Evolutionary conservation across 2,888 invertebrate species (phyloP), one percentile per base, ranked within the genome.

Genomic region (Hirtodrosophila histrioides): DNA sequence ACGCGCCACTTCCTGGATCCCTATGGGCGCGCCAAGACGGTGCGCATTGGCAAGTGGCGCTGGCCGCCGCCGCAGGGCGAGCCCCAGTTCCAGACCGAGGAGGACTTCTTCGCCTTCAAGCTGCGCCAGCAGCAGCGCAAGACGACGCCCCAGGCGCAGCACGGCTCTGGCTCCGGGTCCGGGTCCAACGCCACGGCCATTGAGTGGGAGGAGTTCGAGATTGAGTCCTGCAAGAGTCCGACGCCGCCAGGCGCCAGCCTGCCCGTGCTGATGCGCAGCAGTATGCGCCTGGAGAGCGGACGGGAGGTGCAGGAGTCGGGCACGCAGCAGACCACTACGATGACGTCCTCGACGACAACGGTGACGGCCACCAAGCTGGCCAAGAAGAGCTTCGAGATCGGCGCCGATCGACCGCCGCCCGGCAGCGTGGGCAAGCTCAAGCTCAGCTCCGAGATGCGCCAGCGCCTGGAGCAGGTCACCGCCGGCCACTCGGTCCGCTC

Each of bases 21-120:
- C 0, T 97, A 97, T 85, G 97, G 98, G 0, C 93, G 98, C 27
- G 98, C 98, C 0, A 97, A 98, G 89, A 98, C 98, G 0, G 98
- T 98, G 0, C 93, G 98, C 31, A 98, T 99, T 55, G 98, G 97
- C 1, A 98, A 97, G 92, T 98, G 98, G 98, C 93, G 96, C 68
- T 98, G 98, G 98, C 98, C 99, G 6, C 98, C 98, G 9, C 95
- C 95, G 6, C 95, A 96, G 58, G 94, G 94, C 46, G 94, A 94
- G 12, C 95, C 95, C 0, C 94, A 94, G 27, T 94, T 94, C 70
- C 95, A 95, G 67, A 93, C 93, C 11, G 97, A 96, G 87, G 97
- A 96, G 86, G 95, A 95, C 76, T 97, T 97, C 87, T 95, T 97
- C 60, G 96, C 97, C 78, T 97, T 97, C 85, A 97, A 97, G 92